Conservation (phyloP, 2,888 invertebrate genomes). For the Apamea epomidion region DNA sequence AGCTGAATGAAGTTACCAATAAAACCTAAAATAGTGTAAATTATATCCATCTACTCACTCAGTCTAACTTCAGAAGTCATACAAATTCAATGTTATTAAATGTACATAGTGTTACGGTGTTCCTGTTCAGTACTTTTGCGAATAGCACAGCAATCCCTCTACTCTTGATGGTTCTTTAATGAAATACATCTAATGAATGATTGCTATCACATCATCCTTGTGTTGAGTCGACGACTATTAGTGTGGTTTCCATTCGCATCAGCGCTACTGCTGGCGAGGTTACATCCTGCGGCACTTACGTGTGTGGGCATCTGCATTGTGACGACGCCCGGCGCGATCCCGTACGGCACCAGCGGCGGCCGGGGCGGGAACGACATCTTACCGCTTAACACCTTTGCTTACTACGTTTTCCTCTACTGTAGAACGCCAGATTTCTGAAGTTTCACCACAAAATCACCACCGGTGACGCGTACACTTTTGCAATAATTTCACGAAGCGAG, state of each 20-base stretch:
- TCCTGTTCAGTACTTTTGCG: conserved; percentile 1
- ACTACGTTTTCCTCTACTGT: conserved; percentile 43
- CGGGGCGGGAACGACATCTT: conserved; percentile 97
- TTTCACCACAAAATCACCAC: conserved; percentile 60
- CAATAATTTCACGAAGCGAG: conserved; percentile 33
- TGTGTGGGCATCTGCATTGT: conserved; percentile 94
- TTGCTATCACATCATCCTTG: not conserved
- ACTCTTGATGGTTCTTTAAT: not conserved
- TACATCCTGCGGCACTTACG: conserved; percentile 89
- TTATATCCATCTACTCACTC: not conserved
- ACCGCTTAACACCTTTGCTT: conserved; percentile 46
- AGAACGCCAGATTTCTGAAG: conserved; percentile 56
- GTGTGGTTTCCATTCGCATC: conserved; percentile 9
- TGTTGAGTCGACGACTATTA: not conserved
- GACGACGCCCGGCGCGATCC: conserved; percentile 93
- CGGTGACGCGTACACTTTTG: conserved; percentile 71
- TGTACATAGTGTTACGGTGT: not conserved
- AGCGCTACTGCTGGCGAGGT: conserved; percentile 62
- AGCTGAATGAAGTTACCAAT: not conserved
- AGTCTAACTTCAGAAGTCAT: not conserved
- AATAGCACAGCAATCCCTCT: not conserved
- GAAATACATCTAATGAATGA: not conserved
- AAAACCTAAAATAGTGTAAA: not conserved
- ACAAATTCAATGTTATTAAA: not conserved
- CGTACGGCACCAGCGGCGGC: conserved; percentile 94